A percentile compares a stretch with the other conserved stretches of the same genome.
Conservation (phyloP, 2,113 vertebrate species). For the Thomomys bottae region DNA sequence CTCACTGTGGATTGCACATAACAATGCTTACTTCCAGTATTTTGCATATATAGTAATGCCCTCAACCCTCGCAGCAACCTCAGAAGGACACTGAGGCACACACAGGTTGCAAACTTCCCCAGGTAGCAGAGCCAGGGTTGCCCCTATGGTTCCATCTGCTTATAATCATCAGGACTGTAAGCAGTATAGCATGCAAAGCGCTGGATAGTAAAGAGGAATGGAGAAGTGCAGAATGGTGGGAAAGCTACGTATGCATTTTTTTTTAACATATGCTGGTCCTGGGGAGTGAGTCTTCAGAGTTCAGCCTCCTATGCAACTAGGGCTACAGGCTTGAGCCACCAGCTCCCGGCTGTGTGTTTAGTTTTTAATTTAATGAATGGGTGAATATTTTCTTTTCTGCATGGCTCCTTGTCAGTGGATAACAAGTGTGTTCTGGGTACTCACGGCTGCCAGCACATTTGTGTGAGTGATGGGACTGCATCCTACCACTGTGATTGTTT, state of each 20-base stretch:
- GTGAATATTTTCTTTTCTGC: background rate
- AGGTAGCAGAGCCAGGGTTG: background rate
- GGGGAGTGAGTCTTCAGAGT: too few species aligned
- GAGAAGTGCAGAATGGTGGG: background rate
- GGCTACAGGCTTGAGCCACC: too few species aligned
- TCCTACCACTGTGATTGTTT: constrained; percentile 92
- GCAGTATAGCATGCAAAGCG: background rate
- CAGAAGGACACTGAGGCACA: background rate
- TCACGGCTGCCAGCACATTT: constrained; percentile 92
- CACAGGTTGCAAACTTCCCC: background rate
- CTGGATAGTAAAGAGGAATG: background rate
- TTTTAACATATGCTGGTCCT: background rate
- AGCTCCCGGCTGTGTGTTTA: background rate
- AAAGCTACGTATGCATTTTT: background rate
- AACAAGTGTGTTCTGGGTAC: constrained; percentile 88
- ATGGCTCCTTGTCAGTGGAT: constrained; percentile 72
- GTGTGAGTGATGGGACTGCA: constrained; percentile 84
- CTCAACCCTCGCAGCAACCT: background rate
- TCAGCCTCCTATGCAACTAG: too few species aligned
- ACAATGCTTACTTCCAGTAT: background rate
- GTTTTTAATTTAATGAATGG: background rate
- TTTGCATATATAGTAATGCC: background rate
- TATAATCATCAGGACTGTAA: background rate
- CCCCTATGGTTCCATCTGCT: background rate
- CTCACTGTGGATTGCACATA: rapidly evolving